Conservation (phyloP, 2,113 vertebrate species). For the Rhinolophus ferrumequinum region DNA sequence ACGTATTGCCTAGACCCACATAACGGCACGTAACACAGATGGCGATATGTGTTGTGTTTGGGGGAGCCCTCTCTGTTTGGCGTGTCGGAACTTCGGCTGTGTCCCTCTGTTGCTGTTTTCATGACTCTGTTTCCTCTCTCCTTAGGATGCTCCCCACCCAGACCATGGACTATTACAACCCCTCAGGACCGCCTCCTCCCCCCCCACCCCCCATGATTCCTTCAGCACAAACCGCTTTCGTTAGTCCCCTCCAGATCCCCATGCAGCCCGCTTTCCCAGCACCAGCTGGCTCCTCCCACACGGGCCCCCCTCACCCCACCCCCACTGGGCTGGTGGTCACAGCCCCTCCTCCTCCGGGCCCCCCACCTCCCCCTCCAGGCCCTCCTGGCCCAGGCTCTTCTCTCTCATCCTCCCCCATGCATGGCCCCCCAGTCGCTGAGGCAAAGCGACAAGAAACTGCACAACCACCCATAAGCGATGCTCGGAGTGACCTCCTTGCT, state of each 20-base stretch:
- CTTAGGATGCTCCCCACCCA: constrained; percentile 89
- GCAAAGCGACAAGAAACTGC: constrained; percentile 82
- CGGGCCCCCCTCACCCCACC: constrained; percentile 87
- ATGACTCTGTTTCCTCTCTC: constrained; percentile 57
- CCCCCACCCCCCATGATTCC: constrained; percentile 94
- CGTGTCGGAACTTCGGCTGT: rapidly evolving
- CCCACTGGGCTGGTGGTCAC: constrained; percentile 86
- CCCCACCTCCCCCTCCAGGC: constrained; percentile 92
- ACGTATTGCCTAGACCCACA: no score
- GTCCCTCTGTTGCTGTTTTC: background rate
- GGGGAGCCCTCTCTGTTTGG: background rate
- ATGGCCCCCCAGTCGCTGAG: constrained; percentile 81
- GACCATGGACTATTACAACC: constrained; percentile 93
- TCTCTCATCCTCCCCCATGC: constrained; percentile 90
- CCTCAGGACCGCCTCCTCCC: constrained; percentile 91
- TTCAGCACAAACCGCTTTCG: constrained; percentile 96
- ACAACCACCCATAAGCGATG: constrained; percentile 88
- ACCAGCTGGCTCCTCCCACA: constrained; percentile 82
- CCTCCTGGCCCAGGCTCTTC: constrained; percentile 87
- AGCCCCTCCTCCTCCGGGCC: constrained; percentile 92
- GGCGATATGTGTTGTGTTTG: background rate
- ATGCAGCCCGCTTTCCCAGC: constrained; percentile 85
- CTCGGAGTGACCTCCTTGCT: constrained; percentile 96
- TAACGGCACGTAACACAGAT: no score
- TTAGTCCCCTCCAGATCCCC: constrained; percentile 92